Percentiles rank a stretch among this genome's conserved stretches.
Evolutionary conservation across 2,113 vertebrate genomes (phyloP).

Genomic region (Orientallactaga bullata): DNA sequence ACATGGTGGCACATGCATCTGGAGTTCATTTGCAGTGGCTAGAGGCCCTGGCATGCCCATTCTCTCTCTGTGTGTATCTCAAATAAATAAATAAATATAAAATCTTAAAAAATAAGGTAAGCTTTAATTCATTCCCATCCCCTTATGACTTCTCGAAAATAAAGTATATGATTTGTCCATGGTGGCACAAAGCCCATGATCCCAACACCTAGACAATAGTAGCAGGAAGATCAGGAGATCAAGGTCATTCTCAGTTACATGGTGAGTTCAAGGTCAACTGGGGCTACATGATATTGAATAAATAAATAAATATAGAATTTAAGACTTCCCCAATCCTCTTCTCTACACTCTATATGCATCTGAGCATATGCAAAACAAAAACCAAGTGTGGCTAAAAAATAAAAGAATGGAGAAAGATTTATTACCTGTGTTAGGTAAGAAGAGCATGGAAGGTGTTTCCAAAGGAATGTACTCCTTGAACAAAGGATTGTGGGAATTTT

Average conservation of each 20-base stretch:
- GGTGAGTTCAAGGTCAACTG: not conserved
- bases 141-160: slow-evolving; percentile 26
- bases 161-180: not conserved
- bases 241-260: not conserved
- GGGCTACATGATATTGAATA: not conserved
- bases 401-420: not conserved
- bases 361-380: not conserved
- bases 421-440: too few relatives aligned
- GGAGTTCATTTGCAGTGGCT: too few relatives aligned
- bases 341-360: not conserved
- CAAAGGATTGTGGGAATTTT: not conserved
- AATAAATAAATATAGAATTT: not conserved
- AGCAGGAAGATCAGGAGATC: not conserved
- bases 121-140: slow-evolving; percentile 1
- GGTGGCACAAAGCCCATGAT: not conserved
- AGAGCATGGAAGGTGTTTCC: not conserved
- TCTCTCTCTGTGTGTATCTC: too few relatives aligned
- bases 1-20: too few relatives aligned
- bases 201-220: not conserved
- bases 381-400: not conserved
- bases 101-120: too few relatives aligned
- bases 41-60: too few relatives aligned
- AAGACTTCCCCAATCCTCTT: not conserved
- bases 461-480: not conserved
- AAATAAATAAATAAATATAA: too few relatives aligned